phyloP scores from a whole-genome alignment of 2,888 invertebrate genomes.

The Hyles lineata region DNA sequence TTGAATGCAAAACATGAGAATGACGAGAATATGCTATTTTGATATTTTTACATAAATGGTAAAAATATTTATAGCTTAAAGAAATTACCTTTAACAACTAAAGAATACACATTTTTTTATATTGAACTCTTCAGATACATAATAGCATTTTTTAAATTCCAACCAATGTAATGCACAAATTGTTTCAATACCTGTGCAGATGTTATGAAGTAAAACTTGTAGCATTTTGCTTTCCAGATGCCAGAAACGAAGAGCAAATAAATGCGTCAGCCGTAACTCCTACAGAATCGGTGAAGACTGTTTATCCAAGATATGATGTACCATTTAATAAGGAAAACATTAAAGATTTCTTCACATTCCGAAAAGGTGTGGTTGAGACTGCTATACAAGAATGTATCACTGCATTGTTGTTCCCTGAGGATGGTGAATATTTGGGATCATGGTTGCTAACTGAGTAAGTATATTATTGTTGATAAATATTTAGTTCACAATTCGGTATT shows the following conservation, averaged over 20 bases:
- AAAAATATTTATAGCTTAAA: too few relatives aligned
- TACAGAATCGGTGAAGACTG: conserved; percentile 59
- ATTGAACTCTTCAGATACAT: too few relatives aligned
- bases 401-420: conserved; percentile 86
- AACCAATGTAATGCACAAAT: not conserved
- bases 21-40: too few relatives aligned
- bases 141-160: too few relatives aligned
- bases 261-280: conserved; percentile 60
- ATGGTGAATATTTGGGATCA: conserved; percentile 89
- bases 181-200: not conserved
- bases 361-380: conserved; percentile 89
- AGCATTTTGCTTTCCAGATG: conserved; percentile 55
- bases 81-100: too few relatives aligned
- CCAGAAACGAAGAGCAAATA: conserved; percentile 60
- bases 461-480: not conserved
- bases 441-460: conserved; percentile 94
- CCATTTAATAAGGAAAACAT: conserved; percentile 85
- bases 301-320: conserved; percentile 76
- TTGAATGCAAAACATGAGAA: too few relatives aligned
- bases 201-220: conserved; percentile 24
- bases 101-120: too few relatives aligned
- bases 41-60: too few relatives aligned
- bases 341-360: conserved; percentile 88
- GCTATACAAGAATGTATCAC: conserved; percentile 90
- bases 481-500: not conserved